Evolutionary conservation across 2,113 vertebrate species (phyloP).

Genomic region (Cyanoderma ruficeps): DNA sequence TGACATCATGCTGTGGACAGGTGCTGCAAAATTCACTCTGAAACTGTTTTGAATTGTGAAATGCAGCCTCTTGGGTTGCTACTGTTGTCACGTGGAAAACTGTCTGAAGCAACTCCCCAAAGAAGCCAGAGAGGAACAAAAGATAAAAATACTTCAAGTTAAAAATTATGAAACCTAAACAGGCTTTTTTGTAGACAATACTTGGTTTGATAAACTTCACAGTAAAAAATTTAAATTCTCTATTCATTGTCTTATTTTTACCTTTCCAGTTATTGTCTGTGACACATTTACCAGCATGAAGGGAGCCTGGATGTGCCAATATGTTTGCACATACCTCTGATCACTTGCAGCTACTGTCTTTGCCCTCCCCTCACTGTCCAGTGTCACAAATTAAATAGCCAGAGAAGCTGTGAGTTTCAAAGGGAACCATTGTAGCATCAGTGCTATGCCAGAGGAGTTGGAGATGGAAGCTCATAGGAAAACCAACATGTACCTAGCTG

Average conservation of each 20-base stretch:
- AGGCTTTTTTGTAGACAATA: background rate
- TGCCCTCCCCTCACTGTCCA: background rate
- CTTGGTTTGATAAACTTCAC: background rate
- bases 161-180: background rate
- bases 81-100: background rate
- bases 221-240: background rate
- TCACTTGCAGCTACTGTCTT: background rate
- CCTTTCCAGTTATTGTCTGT: background rate
- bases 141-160: background rate
- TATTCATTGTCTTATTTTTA: background rate
- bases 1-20: background rate
- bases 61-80: background rate
- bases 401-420: background rate
- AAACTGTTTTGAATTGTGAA: background rate
- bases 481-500: background rate
- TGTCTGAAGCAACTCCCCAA: rapidly evolving
- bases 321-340: background rate
- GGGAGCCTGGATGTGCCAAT: background rate
- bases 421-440: background rate
- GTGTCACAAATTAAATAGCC: background rate
- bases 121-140: background rate
- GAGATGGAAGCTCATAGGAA: background rate
- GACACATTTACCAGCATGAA: background rate
- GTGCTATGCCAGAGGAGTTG: background rate
- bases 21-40: background rate